Evolutionary conservation across 2,888 invertebrate species (phyloP).

Genomic region (Apodemia duryi): DNA sequence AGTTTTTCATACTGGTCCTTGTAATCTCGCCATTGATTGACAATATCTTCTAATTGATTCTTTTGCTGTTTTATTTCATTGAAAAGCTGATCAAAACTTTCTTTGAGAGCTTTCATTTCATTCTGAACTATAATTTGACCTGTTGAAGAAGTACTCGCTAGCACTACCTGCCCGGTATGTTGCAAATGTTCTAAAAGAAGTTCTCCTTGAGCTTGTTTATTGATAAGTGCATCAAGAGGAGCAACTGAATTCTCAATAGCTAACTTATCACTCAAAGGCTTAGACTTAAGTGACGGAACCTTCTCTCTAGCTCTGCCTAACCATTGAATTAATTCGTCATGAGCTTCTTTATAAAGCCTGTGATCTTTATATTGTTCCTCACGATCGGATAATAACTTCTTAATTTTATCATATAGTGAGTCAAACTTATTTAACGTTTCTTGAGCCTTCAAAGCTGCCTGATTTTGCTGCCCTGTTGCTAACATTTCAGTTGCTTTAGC

Average conservation of each 20-base stretch:
- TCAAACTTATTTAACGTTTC: constrained; percentile 92
- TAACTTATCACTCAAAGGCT: constrained; percentile 90
- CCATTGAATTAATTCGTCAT: constrained; percentile 94
- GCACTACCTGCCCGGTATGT: constrained; percentile 91
- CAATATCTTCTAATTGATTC: constrained; percentile 88
- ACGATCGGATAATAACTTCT: constrained; percentile 86
- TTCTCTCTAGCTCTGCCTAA: constrained; percentile 92
- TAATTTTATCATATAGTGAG: constrained; percentile 85
- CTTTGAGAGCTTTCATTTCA: constrained; percentile 90
- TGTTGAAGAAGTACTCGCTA: constrained; percentile 88
- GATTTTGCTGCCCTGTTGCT: constrained; percentile 90
- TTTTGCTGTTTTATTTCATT: constrained; percentile 92
- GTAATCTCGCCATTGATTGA: constrained; percentile 92
- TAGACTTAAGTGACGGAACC: constrained; percentile 91
- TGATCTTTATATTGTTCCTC: constrained; percentile 94
- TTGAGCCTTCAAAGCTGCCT: constrained; percentile 90
- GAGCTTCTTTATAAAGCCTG: constrained; percentile 92
- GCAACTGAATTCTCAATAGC: constrained; percentile 93
- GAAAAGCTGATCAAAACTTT: constrained; percentile 91
- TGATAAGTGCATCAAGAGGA: constrained; percentile 90
- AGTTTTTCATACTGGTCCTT: constrained; percentile 95
- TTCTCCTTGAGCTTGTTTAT: constrained; percentile 95
- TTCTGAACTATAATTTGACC: constrained; percentile 90
- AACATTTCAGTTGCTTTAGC: constrained; percentile 92
- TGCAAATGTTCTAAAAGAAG: constrained; percentile 91